Conservation (phyloP, 1,140 invertebrate species). For the Hydropsyche tenuis region DNA sequence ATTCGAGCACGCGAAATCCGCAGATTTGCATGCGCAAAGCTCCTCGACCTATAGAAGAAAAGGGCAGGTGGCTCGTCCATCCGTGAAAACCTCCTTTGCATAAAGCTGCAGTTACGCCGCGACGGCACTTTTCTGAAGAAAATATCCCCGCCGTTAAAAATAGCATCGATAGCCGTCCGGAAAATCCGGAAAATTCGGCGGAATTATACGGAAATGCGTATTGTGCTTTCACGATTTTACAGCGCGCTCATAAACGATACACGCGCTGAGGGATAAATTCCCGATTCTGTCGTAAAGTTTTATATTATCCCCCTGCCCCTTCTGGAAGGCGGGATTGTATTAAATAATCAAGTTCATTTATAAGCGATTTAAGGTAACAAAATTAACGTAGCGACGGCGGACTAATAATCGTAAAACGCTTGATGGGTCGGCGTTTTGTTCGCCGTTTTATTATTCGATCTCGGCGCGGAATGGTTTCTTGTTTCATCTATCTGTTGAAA, state of each 20-base stretch:
- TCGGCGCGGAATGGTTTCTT: no score
- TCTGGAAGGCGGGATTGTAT: slow-evolving; percentile 2
- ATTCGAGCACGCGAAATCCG: background rate
- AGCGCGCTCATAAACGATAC: slow-evolving; percentile 37
- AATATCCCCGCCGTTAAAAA: no score
- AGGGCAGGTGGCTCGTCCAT: slow-evolving; percentile 16
- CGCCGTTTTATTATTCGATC: no score
- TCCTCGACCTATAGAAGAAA: background rate
- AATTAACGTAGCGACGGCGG: slow-evolving; percentile 6
- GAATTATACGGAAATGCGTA: slow-evolving; percentile 9
- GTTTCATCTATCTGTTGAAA: no score
- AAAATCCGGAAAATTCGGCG: slow-evolving; percentile 9
- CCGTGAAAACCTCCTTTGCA: slow-evolving; percentile 37
- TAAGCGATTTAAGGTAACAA: slow-evolving; percentile 30
- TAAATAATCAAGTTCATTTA: slow-evolving; percentile 40
- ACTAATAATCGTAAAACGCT: slow-evolving; percentile 26
- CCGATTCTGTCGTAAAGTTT: slow-evolving; percentile 35
- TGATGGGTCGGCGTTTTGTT: background rate
- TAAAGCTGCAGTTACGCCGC: slow-evolving; percentile 38
- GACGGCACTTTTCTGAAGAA: background rate
- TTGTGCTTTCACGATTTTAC: slow-evolving; percentile 33
- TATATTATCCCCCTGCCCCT: background rate
- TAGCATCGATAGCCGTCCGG: no score
- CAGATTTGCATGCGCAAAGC: slow-evolving; percentile 7
- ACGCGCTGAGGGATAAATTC: slow-evolving; percentile 34